These are phyloP conservation scores for Eupithecia inturbata DNA, from an alignment of 2,888 invertebrate genomes.

Conservation along the genomic window DNA sequence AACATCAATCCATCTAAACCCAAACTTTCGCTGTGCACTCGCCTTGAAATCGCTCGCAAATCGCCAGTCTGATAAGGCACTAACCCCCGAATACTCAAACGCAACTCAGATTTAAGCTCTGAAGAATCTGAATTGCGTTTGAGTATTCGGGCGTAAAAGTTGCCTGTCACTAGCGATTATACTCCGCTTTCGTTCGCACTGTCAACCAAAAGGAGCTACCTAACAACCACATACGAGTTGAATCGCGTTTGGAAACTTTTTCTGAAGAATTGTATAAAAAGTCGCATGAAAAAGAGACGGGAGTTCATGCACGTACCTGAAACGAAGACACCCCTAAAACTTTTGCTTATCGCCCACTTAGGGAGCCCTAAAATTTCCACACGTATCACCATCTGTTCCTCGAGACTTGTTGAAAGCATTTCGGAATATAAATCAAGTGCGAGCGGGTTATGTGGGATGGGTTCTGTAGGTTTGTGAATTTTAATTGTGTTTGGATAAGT, in stretches of 20 bases:
- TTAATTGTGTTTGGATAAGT: not conserved
- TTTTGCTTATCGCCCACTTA: conserved; percentile 13
- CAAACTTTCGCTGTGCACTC: no score
- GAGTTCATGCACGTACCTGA: conserved; percentile 8
- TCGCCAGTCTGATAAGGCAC: no score
- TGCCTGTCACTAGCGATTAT: no score
- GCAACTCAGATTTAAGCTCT: no score
- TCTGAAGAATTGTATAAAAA: not conserved
- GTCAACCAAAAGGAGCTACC: no score
- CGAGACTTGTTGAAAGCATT: conserved; percentile 17
- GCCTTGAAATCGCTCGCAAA: no score
- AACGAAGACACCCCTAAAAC: conserved; percentile 13
- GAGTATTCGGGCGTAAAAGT: no score
- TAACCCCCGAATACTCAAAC: no score
- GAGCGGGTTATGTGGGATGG: not conserved
- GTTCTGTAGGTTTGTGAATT: conserved; percentile 4
- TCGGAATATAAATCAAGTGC: conserved; percentile 3
- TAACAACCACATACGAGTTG: not conserved
- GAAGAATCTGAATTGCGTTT: no score
- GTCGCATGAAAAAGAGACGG: not conserved
- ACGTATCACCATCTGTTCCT: conserved; percentile 19
- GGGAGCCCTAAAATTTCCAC: conserved; percentile 19
- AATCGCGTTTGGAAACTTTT: not conserved
- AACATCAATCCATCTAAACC: no score
- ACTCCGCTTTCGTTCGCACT: no score